Evolutionary conservation across 92 coral and sea anemone species (phyloP).

Genomic region (Anthopleura xanthogrammica): DNA sequence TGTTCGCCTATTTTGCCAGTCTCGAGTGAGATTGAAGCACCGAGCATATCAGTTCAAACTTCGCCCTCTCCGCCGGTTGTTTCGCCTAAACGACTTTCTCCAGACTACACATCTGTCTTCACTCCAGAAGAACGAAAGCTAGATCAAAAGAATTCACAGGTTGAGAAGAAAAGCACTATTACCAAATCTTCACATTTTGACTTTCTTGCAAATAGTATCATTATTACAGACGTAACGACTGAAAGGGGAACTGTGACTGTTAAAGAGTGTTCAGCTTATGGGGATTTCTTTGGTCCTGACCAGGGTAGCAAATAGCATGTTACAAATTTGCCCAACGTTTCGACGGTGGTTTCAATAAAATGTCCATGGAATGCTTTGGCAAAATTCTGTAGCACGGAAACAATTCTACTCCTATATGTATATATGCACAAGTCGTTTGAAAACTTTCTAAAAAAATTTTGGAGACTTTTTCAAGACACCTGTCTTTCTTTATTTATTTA

Average conservation of each 20-base stretch:
- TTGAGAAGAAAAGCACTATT: constrained; percentile 21
- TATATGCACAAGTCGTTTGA: no score
- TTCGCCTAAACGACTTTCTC: background rate
- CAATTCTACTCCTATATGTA: no score
- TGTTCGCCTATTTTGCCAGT: background rate
- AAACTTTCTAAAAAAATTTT: no score
- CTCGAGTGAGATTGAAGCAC: background rate
- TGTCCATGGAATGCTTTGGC: no score
- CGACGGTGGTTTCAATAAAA: no score
- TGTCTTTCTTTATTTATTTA: background rate
- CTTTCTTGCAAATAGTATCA: constrained; percentile 89
- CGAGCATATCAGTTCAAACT: background rate
- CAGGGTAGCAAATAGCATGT: background rate
- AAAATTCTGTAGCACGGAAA: no score
- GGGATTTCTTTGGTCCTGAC: constrained; percentile 84
- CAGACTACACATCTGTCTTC: background rate
- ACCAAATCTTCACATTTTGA: constrained; percentile 81
- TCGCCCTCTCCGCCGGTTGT: background rate
- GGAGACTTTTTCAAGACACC: no score
- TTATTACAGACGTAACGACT: constrained; percentile 95
- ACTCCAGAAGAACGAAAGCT: background rate
- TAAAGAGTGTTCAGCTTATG: constrained; percentile 94
- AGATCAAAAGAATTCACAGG: constrained; percentile 1
- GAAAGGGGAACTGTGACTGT: constrained; percentile 92
- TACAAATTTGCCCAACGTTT: no score